phyloP scores from a whole-genome alignment of 1,140 invertebrate species.

The Scaptomyza pallida region DNA sequence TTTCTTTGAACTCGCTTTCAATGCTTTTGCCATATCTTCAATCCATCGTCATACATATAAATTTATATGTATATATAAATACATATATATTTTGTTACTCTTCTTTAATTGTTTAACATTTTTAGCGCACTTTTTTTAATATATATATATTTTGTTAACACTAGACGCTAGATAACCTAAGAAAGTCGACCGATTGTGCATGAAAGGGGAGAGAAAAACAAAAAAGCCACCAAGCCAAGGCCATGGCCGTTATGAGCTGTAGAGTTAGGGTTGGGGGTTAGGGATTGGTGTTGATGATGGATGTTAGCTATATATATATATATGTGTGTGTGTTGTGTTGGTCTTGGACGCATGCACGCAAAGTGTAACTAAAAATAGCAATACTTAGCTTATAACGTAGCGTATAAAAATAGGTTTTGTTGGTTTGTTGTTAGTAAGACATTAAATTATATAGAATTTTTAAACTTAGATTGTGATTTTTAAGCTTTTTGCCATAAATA shows the following conservation, averaged over 20 bases:
- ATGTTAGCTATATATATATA: neutral
- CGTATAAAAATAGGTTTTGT: conserved; percentile 77
- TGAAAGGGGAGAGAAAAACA: conserved; percentile 1
- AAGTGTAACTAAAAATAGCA: conserved; percentile 74
- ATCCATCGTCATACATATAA: conserved; percentile 10
- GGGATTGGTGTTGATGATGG: no score
- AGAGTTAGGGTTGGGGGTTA: neutral
- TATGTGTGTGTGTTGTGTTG: conserved; percentile 31
- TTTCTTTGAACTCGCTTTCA: conserved; percentile 71
- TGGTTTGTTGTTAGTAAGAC: conserved; percentile 53
- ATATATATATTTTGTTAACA: no score
- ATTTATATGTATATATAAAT: conserved; percentile 38
- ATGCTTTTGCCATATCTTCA: conserved; percentile 22
- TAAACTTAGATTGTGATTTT: conserved; percentile 63
- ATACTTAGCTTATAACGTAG: conserved; percentile 78
- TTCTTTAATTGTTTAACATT: conserved; percentile 27
- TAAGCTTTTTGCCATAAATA: conserved; percentile 41
- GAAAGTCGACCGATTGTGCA: conserved; percentile 59
- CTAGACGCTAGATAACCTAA: conserved; percentile 71
- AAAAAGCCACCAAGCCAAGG: neutral
- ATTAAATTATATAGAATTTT: conserved; percentile 71
- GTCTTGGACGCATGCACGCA: conserved; percentile 75
- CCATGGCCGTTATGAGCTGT: neutral
- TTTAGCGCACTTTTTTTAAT: conserved; percentile 21
- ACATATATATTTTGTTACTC: conserved; percentile 23